These are phyloP conservation scores for Palythoa heliodiscus DNA, from an alignment of 92 coral and sea anemone genomes.

Conservation along the genomic window DNA sequence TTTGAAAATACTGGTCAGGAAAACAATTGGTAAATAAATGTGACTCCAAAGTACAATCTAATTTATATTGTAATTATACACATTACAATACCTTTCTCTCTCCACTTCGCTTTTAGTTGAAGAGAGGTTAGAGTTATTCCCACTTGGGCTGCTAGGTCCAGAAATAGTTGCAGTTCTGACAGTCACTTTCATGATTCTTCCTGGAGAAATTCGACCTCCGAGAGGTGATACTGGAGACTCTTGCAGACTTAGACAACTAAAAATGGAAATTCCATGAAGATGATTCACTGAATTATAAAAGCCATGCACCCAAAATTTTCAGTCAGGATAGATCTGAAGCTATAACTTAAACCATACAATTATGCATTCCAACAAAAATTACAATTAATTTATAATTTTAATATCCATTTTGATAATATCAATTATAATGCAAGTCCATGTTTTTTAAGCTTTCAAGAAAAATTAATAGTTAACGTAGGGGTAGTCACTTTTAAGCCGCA, in stretches of 20 bases:
- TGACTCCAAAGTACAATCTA: background rate
- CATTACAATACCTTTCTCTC: constrained; percentile 12
- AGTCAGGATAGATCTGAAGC: background rate
- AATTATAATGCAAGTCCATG: too few species aligned
- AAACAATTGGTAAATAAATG: background rate
- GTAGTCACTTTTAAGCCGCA: too few species aligned
- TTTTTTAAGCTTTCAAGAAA: too few species aligned
- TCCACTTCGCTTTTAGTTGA: background rate
- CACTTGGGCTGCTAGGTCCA: constrained; percentile 36
- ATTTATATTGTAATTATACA: background rate
- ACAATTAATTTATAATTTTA: too few species aligned
- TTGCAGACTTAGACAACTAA: constrained; percentile 68
- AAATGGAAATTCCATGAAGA: background rate
- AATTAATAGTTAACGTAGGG: too few species aligned
- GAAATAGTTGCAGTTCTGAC: constrained; percentile 80
- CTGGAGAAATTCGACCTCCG: constrained; percentile 74
- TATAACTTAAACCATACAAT: too few species aligned
- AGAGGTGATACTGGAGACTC: constrained; percentile 57
- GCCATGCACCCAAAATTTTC: background rate
- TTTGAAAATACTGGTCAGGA: too few species aligned
- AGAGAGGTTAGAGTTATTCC: background rate
- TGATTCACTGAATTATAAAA: background rate
- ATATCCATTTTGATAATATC: too few species aligned
- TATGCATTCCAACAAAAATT: too few species aligned
- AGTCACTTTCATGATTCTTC: constrained; percentile 82